Base-by-base conservation (phyloP, 2,113 vertebrate genomes). In the Platycercus adscitus region DNA sequence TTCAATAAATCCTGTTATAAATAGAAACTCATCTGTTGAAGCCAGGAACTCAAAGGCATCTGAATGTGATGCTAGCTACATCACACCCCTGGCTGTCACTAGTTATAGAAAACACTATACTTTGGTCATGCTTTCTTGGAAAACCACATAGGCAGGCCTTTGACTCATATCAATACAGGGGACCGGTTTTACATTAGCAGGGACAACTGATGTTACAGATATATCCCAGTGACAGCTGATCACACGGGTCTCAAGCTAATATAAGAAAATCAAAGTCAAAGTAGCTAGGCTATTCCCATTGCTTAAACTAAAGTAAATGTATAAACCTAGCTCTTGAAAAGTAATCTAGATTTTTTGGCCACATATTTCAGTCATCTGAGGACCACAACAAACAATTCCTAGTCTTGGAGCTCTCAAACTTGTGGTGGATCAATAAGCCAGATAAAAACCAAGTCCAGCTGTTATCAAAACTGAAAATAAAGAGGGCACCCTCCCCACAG, bases 351-450 rank as follows among this genome's bases (percentile, higher is more conserved):
- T 65, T 46, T 3, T 33, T 77, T 33, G 44, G 2, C 1, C 26
- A 13, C 14, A 18, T 71, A 37, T 88, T 75, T 58, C 44, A 47
- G 9, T 52, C 17, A 47, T 69, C 20, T 19, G n/a, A 83, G 24
- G n/a, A 72, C n/a, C 29, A 65, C 20, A 61, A 43, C 3, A 17
- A 47, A 41, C 5, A 82, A 50, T n/a, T 93, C 21, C 17, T 46
- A 17, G 3, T 55, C 58, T 70, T 0, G 0, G 16, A 78, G 20
- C 33, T 84, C 1, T 0, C 28, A 70, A 35, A 68, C 17, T 71
- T 44, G 11, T 24, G 53, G 18, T n/a, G 11, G 50, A 60, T 43
- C 28, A 79, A 28, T 17, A 35, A 76, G 4, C 2, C 64, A 47
- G 39, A 44, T 15, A n/a, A 78, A 89, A 81, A 6, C 3, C 33